Evolutionary conservation across 2,888 invertebrate genomes (phyloP).

Genomic region (Aphrophora alni): DNA sequence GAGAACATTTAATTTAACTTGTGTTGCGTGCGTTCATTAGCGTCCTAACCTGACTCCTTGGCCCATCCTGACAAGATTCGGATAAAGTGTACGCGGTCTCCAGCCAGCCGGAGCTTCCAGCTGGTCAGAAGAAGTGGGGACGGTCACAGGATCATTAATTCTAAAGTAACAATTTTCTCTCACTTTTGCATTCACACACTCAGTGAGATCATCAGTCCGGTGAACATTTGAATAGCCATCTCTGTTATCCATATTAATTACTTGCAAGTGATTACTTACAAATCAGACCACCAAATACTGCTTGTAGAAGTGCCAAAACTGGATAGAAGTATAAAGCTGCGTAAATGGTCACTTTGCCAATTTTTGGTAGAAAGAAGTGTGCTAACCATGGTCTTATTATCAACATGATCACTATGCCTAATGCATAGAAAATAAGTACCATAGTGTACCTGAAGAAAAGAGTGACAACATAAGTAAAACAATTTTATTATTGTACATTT

Average conservation of each 20-base stretch:
- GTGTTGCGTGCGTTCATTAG: too few relatives aligned
- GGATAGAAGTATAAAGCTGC: slow-evolving; percentile 95
- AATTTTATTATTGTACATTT: neutral
- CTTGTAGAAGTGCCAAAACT: slow-evolving; percentile 82
- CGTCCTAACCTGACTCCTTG: too few relatives aligned
- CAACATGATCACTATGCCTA: slow-evolving; percentile 81
- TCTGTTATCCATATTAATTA: neutral
- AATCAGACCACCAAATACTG: slow-evolving; percentile 88
- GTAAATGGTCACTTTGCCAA: slow-evolving; percentile 77
- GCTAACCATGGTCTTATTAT: slow-evolving; percentile 78
- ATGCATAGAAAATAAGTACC: slow-evolving; percentile 87
- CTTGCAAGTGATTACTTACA: slow-evolving; percentile 67
- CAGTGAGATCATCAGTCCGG: too few relatives aligned
- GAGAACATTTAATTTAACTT: too few relatives aligned
- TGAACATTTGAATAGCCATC: too few relatives aligned
- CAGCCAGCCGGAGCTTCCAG: too few relatives aligned
- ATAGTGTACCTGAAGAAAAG: slow-evolving; percentile 80
- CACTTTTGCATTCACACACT: too few relatives aligned
- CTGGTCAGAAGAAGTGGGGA: too few relatives aligned
- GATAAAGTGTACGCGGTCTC: too few relatives aligned
- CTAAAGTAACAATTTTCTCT: too few relatives aligned
- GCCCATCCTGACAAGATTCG: too few relatives aligned
- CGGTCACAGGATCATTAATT: too few relatives aligned
- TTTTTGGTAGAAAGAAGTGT: slow-evolving; percentile 66
- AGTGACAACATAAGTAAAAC: neutral